Percentiles rank a stretch among this genome's conserved stretches.
Conservation (phyloP, 2,888 invertebrate species). For the Rhagonycha lutea region DNA sequence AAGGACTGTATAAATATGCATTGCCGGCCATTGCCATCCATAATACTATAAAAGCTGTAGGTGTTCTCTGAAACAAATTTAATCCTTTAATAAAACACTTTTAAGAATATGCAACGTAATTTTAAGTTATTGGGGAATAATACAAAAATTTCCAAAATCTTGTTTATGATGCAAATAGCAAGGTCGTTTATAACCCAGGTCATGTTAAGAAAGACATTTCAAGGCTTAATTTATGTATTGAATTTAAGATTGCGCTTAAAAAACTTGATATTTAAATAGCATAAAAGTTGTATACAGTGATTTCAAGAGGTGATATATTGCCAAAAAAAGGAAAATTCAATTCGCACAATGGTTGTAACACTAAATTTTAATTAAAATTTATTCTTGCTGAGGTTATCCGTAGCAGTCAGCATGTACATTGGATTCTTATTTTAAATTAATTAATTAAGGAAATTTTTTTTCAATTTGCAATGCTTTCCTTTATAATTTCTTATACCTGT, state of each 20-base stretch:
- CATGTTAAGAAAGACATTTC: constrained; percentile 3
- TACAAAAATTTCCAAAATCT: not conserved
- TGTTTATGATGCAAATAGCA: constrained; percentile 14
- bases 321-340: not conserved
- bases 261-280: constrained; percentile 18
- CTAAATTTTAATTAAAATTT: not conserved
- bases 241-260: constrained; percentile 19
- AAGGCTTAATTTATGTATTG: constrained; percentile 15
- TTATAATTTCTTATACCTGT: no score
- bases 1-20: constrained; percentile 21
- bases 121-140: not conserved
- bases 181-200: constrained; percentile 26
- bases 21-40: constrained; percentile 12
- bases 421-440: no score
- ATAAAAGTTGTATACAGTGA: not conserved
- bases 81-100: not conserved
- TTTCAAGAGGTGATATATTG: not conserved
- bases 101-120: not conserved
- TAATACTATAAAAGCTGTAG: not conserved
- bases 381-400: not conserved
- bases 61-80: constrained; percentile 8
- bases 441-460: no score
- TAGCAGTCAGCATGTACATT: not conserved
- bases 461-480: no score
- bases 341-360: not conserved